Evolutionary conservation across 2,113 vertebrate genomes (phyloP), one percentile per base, ranked within the genome.

Genomic region (Melozone crissalis): DNA sequence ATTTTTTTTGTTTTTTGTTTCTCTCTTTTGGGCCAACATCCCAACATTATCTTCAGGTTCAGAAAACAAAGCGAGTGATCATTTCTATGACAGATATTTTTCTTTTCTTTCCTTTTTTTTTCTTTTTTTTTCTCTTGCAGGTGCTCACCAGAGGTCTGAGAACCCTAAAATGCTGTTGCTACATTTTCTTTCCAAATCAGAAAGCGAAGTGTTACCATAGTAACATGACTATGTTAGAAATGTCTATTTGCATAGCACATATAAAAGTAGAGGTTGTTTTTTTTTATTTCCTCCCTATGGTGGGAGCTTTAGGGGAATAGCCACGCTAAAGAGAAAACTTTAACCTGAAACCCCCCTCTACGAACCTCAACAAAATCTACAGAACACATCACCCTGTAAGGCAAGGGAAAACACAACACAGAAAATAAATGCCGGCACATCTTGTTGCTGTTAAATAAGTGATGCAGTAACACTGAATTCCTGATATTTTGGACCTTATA

Each of bases 121-220:
- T 13, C 30, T 43, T 89, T 68, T 87, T 87, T 82, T 62, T 67
- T 9, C 88, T 63, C 55, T 91, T 93, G 92, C 95, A 98, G 96
- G 97, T 97, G 97, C 97, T 98, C 96, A 96, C 92, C 39, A 6
- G 94, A 98, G 97, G 96, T 96, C 93, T 96, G 89, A 98, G 97
- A 98, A 97, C 98, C 98, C 97, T 97, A 95, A 97, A 98, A 98
- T 90, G 97, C 97, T 98, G 98, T 97, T 97, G 95, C 97, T 98
- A 98, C 95, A 96, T 97, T 96, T 98, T 97, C 97, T 97, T 97
- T 97, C 97, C 97, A 97, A 97, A 98, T 98, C 98, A 97, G 97
- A 98, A 98, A 98, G 98, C 97, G 96, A 98, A 98, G 97, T 95
- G 98, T 98, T 98, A 98, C 98, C 98, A 98, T 98, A 98, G 98